Evolutionary conservation across 2,113 vertebrate species (phyloP).

Genomic region (Plecotus auritus): DNA sequence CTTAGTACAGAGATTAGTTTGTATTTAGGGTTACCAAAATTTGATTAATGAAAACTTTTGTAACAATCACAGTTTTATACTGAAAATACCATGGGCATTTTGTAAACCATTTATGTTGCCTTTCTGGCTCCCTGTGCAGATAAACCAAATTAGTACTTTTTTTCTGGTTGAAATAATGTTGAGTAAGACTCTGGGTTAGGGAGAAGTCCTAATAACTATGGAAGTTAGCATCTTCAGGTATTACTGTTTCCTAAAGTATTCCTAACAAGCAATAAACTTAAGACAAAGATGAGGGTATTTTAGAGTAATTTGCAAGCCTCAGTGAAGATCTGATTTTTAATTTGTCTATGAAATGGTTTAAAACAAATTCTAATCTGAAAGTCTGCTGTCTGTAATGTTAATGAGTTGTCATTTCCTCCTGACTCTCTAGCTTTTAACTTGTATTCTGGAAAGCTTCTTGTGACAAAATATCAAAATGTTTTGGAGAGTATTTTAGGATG

Average conservation of each 20-base stretch:
- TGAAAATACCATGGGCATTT: not conserved
- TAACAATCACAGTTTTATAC: not conserved
- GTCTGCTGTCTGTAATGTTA: not conserved
- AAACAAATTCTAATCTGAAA: not conserved
- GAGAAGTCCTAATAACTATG: not conserved
- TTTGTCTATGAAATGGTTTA: not conserved
- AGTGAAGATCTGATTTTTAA: not conserved
- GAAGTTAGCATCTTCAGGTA: conserved; percentile 2
- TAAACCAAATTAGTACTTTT: not conserved
- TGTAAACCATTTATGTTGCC: not conserved
- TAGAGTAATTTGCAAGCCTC: not conserved
- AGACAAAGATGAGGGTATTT: not conserved
- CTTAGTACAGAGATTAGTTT: not conserved
- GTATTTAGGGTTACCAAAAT: not conserved
- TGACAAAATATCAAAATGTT: not conserved
- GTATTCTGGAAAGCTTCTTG: not conserved
- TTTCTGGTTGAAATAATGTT: not conserved
- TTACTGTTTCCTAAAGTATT: not conserved
- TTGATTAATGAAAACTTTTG: not conserved
- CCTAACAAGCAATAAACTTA: not conserved
- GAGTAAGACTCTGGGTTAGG: not conserved
- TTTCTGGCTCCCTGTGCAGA: not conserved
- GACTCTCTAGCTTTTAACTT: not conserved
- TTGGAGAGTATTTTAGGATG: conserved; percentile 2
- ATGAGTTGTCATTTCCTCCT: conserved; percentile 1